phyloP scores from a whole-genome alignment of 1,140 invertebrate genomes.

The Hestina assimilis region DNA sequence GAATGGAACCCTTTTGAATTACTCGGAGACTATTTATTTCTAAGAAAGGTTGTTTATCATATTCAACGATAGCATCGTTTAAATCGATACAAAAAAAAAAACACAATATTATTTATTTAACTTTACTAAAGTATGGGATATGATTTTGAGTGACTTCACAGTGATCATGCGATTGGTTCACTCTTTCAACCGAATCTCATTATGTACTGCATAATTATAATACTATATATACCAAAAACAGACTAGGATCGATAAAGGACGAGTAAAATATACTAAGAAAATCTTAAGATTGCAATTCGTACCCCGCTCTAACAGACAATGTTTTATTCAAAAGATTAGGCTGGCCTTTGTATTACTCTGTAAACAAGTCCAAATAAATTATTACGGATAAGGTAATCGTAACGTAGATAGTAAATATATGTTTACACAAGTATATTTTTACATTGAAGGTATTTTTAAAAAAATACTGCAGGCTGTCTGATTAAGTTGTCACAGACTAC shows the following conservation, averaged over 20 bases:
- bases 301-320: slow-evolving; percentile 26
- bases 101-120: too few species aligned
- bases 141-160: too few species aligned
- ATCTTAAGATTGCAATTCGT: slow-evolving; percentile 16
- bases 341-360: slow-evolving; percentile 28
- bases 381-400: slow-evolving; percentile 8
- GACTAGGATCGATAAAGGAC: neutral
- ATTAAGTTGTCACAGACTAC: too few species aligned
- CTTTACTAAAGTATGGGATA: too few species aligned
- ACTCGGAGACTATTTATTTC: too few species aligned
- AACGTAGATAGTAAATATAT: neutral
- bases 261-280: slow-evolving; percentile 5
- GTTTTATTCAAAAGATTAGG: slow-evolving; percentile 35
- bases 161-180: too few species aligned
- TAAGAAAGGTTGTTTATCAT: too few species aligned
- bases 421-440: neutral
- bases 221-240: neutral
- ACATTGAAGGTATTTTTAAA: neutral
- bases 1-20: too few species aligned
- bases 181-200: neutral
- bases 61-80: too few species aligned
- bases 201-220: neutral
- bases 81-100: too few species aligned
- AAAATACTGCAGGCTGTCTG: too few species aligned
- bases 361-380: slow-evolving; percentile 25